Evolutionary conservation across 2,888 invertebrate genomes (phyloP), one percentile per base, ranked within the genome.

Genomic region (Ornithoptera alexandrae): DNA sequence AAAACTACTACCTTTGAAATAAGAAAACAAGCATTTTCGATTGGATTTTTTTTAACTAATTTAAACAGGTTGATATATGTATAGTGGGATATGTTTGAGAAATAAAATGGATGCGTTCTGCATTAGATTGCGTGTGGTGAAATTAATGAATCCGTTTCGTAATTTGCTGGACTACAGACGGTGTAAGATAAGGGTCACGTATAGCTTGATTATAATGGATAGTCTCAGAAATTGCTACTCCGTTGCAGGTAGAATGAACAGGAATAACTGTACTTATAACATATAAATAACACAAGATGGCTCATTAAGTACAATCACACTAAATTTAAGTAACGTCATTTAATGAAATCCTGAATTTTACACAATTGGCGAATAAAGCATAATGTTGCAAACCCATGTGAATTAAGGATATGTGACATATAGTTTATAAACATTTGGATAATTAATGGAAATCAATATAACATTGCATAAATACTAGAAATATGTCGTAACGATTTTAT

Each of bases 151-250:
- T 60, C 46, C 20, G 42, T 70, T 63, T 56, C 36, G 64, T 70
- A 70, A 70, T 67, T 70, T 70, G 57, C 67, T 60, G 17, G 67
- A 67, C 17, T 60, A 20, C 63, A 67, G 66, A 70, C 70, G 60
- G 63, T 64, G 67, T 64, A 61, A 67, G 57, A 70, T 64, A 64
- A 63, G 67, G 67, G 70, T 67, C 70, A 70, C 70, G 67, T 70
- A 64, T 57, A 39, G 50, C 70, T 67, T 67, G 67, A 70, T 70
- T 67, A 70, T 70, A 70, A 70, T 67, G 70, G 70, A 70, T 70
- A 67, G 67, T 36, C 64, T 64, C 15, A 70, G 63, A 67, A 67
- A 70, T 70, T 67, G 57, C 64, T 67, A 64, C 64, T 64, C 64
- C 67, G 70, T 67, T 64, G 70, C 61, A 50, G 70, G 70, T 65